Percentiles rank a stretch among this genome's conserved stretches.
Conservation (phyloP, 2,797 vertebrate genomes). For the Bufotes viridis region DNA sequence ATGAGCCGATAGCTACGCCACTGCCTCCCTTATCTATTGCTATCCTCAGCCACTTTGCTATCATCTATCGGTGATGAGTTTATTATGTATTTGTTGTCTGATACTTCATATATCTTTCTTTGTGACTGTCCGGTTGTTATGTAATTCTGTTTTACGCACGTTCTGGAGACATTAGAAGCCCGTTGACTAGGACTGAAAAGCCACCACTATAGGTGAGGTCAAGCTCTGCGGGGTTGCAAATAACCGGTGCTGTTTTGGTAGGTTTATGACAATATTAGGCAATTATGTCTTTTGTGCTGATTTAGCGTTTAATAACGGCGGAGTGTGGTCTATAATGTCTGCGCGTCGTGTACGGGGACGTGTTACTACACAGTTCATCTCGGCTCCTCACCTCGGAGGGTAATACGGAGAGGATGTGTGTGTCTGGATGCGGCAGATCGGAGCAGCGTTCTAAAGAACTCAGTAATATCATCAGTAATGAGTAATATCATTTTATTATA, state of each 20-base stretch:
- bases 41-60: too few species aligned
- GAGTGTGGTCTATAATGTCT: not conserved
- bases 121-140: too few species aligned
- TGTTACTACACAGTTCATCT: not conserved
- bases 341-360: not conserved
- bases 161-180: too few species aligned
- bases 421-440: conserved; percentile 9
- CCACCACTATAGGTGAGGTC: too few species aligned
- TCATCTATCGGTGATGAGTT: too few species aligned
- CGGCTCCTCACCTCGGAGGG: not conserved
- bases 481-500: conserved; percentile 58
- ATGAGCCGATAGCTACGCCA: too few species aligned
- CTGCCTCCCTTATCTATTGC: too few species aligned
- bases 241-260: not conserved
- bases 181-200: too few species aligned
- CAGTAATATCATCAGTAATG: conserved; percentile 16
- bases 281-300: not conserved
- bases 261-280: not conserved
- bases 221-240: not conserved
- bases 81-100: too few species aligned
- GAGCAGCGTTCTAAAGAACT: conserved; percentile 5
- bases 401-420: conserved; percentile 12
- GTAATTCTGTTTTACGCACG: too few species aligned
- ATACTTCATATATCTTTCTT: too few species aligned
- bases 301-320: not conserved